A percentile compares a stretch with the other conserved stretches of the same genome.
Conservation (phyloP, 2,797 vertebrate genomes). For the Scomberomorus guttatus region DNA sequence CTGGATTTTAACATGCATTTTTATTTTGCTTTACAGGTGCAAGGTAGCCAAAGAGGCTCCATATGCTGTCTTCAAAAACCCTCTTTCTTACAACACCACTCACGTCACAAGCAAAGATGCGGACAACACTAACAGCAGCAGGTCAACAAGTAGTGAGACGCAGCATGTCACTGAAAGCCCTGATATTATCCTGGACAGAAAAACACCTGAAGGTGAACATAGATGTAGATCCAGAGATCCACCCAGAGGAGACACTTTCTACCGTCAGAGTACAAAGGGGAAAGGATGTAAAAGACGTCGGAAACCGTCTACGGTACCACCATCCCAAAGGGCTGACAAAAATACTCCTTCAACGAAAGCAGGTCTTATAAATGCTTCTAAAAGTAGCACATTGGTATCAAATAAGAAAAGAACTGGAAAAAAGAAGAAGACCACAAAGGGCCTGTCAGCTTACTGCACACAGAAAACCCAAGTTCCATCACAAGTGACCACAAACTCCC, state of each 20-base stretch:
- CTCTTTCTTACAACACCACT: slow-evolving; percentile 78
- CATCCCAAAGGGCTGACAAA: slow-evolving; percentile 4
- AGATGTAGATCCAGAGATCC: slow-evolving; percentile 48
- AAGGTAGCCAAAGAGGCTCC: slow-evolving; percentile 76
- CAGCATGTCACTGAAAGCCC: slow-evolving; percentile 25
- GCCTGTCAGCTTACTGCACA: not conserved
- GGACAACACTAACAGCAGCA: slow-evolving; percentile 6
- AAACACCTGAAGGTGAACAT: slow-evolving; percentile 39
- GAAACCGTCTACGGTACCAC: slow-evolving; percentile 16
- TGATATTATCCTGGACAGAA: slow-evolving; percentile 8
- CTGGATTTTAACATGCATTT: slow-evolving; percentile 38
- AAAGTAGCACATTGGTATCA: slow-evolving; percentile 12
- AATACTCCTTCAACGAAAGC: slow-evolving; percentile 7
- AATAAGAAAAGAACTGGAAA: slow-evolving; percentile 34
- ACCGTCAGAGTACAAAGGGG: slow-evolving; percentile 37
- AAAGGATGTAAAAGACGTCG: slow-evolving; percentile 54
- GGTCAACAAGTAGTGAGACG: slow-evolving; percentile 7
- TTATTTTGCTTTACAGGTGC: slow-evolving; percentile 84
- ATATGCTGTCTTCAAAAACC: slow-evolving; percentile 84
- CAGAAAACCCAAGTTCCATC: slow-evolving; percentile 1
- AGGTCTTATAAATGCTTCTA: slow-evolving; percentile 8
- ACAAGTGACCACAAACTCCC: slow-evolving; percentile 2
- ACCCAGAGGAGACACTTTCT: slow-evolving; percentile 62
- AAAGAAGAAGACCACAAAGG: slow-evolving; percentile 44
- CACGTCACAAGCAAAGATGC: slow-evolving; percentile 25